phyloP scores from a whole-genome alignment of 2,888 invertebrate genomes.

The Elysia crispata region DNA sequence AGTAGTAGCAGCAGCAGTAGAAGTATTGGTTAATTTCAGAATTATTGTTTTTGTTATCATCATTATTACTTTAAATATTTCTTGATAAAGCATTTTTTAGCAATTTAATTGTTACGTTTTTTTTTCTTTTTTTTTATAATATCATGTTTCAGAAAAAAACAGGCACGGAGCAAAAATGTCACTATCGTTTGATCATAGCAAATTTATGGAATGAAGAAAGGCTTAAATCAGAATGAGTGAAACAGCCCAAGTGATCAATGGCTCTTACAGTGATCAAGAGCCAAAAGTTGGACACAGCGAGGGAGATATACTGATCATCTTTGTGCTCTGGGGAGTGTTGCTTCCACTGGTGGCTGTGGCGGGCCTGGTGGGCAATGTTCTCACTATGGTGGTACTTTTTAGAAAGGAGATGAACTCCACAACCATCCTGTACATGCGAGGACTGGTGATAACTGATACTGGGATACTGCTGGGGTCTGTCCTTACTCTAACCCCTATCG shows the following conservation, averaged over 20 bases:
- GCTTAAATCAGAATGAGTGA: slow-evolving; percentile 49
- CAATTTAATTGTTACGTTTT: no score
- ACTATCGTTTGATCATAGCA: no score
- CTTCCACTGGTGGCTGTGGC: slow-evolving; percentile 66
- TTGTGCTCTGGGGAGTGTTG: slow-evolving; percentile 68
- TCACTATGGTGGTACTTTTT: slow-evolving; percentile 72
- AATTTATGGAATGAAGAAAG: no score
- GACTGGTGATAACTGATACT: slow-evolving; percentile 69
- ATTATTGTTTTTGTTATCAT: slow-evolving; percentile 11
- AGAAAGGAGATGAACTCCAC: slow-evolving; percentile 71
- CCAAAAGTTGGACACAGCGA: slow-evolving; percentile 34
- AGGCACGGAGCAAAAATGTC: no score
- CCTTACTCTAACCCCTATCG: slow-evolving; percentile 53
- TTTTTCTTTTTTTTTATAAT: no score
- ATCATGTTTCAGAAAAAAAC: no score
- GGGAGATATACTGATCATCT: slow-evolving; percentile 60
- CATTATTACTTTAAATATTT: slow-evolving; percentile 5
- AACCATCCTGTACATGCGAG: slow-evolving; percentile 68
- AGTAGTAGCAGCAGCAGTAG: background rate
- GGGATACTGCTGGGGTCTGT: slow-evolving; percentile 53
- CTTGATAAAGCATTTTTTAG: no score
- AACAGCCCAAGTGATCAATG: slow-evolving; percentile 65
- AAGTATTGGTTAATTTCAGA: background rate
- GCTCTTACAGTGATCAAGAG: slow-evolving; percentile 61
- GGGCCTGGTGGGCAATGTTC: slow-evolving; percentile 71